Evolutionary conservation across 2,113 vertebrate species (phyloP).

Genomic region (Podilymbus podiceps): DNA sequence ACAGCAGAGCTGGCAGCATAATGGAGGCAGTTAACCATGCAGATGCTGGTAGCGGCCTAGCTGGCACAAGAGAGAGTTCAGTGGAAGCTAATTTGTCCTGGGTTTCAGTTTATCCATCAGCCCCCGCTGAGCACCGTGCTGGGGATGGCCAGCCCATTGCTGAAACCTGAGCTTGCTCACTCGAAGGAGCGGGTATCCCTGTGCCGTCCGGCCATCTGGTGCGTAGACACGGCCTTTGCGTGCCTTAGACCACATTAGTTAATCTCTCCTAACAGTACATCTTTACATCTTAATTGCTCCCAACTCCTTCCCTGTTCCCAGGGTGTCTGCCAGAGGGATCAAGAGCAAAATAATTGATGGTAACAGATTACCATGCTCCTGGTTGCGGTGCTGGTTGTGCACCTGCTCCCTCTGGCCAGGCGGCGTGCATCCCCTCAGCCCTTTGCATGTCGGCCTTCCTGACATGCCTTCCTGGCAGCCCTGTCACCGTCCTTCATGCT

Average conservation of each 20-base stretch:
- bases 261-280: background rate
- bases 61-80: background rate
- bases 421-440: background rate
- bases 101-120: background rate
- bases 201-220: background rate
- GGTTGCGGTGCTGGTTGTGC: fast-evolving
- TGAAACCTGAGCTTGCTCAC: background rate
- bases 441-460: background rate
- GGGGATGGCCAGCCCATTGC: background rate
- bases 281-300: background rate
- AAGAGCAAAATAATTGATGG: background rate
- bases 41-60: background rate
- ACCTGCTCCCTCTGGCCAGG: background rate
- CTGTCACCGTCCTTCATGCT: fast-evolving
- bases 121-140: background rate
- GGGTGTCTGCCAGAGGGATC: background rate
- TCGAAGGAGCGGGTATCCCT: background rate
- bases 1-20: background rate
- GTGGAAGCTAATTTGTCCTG: background rate
- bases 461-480: fast-evolving
- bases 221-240: fast-evolving
- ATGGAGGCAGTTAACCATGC: background rate
- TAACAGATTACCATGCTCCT: background rate
- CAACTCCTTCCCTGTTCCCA: background rate
- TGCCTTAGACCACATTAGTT: background rate